Evolutionary conservation across 1,140 invertebrate species (phyloP).

Genomic region (Cheumatopsyche charites): DNA sequence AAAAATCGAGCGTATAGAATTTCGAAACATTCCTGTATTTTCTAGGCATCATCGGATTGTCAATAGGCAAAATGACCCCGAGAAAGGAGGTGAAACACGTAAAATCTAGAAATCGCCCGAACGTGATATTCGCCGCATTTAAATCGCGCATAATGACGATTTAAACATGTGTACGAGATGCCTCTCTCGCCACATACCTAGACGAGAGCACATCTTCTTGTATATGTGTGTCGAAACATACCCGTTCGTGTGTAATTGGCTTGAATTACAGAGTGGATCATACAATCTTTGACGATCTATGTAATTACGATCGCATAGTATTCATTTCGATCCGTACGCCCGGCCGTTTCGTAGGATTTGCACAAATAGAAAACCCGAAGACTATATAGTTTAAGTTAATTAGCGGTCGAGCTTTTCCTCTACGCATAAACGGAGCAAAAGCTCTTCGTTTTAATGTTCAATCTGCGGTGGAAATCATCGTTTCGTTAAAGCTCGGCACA

Average conservation of each 20-base stretch:
- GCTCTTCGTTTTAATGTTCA: not conserved
- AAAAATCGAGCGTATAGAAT: not conserved
- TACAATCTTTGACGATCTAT: slow-evolving; percentile 44
- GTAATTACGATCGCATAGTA: slow-evolving; percentile 42
- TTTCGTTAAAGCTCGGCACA: not conserved
- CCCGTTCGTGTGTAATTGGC: slow-evolving; percentile 41
- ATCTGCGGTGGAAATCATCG: not conserved
- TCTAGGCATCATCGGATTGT: no score
- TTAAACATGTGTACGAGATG: not conserved
- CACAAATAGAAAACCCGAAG: slow-evolving; percentile 17
- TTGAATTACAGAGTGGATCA: slow-evolving; percentile 42
- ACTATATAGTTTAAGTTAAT: slow-evolving; percentile 20
- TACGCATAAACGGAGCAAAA: not conserved
- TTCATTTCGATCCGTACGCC: slow-evolving; percentile 37
- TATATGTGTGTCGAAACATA: slow-evolving; percentile 36
- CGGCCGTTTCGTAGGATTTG: not conserved
- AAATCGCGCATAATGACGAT: not conserved
- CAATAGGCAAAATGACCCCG: no score
- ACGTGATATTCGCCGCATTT: not conserved
- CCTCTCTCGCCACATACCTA: not conserved
- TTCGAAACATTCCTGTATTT: no score
- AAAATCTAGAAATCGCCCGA: not conserved
- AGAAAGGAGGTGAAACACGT: not conserved
- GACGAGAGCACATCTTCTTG: slow-evolving; percentile 8
- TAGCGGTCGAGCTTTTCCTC: slow-evolving; percentile 10